Evolutionary conservation across 2,113 vertebrate genomes (phyloP).

Genomic region (Dendropsophus ebraccatus): DNA sequence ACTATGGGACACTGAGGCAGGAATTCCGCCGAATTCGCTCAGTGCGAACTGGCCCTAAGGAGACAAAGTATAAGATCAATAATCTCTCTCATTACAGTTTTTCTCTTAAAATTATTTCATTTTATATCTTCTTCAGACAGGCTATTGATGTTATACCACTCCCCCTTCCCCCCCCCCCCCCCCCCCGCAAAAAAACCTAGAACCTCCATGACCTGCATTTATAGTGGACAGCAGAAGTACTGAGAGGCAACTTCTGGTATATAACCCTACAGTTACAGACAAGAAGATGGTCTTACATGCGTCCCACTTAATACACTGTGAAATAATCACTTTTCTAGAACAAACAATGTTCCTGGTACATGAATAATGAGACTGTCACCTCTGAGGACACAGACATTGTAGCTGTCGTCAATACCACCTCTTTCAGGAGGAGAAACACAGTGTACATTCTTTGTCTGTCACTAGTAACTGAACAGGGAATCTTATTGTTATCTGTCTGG

Average conservation of each 20-base stretch:
- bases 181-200: neutral
- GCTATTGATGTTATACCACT: neutral
- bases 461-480: constrained; percentile 20
- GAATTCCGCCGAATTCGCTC: too few relatives aligned
- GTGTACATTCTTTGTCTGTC: constrained; percentile 31
- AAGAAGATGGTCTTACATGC: neutral
- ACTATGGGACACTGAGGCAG: too few relatives aligned
- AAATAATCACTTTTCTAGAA: neutral
- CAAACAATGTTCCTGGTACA: neutral
- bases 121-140: neutral
- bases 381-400: neutral
- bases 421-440: neutral
- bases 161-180: too few relatives aligned
- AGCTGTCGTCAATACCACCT: neutral
- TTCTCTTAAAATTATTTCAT: too few relatives aligned
- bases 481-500: constrained; percentile 8
- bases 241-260: neutral
- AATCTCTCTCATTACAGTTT: too few relatives aligned
- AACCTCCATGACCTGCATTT: neutral
- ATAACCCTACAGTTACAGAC: neutral
- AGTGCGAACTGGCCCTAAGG: too few relatives aligned
- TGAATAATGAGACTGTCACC: neutral
- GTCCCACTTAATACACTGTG: neutral
- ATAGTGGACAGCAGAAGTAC: neutral
- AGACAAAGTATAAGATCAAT: too few relatives aligned